These are phyloP conservation scores for Drosophila multiciliata DNA, from an alignment of 2,888 invertebrate genomes.

Conservation along the genomic window DNA sequence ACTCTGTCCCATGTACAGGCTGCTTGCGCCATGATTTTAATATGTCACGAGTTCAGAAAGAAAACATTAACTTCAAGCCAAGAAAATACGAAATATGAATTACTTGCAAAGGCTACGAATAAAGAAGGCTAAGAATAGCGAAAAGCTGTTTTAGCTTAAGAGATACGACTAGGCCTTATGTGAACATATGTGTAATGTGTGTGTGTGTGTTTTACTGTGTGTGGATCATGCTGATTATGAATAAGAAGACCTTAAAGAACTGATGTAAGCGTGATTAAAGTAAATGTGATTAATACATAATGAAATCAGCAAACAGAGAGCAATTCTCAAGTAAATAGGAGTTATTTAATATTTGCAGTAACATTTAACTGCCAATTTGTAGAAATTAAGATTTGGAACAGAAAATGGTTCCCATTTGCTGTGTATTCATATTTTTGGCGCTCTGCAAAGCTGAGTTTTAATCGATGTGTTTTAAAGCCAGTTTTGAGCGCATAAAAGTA, in stretches of 20 bases:
- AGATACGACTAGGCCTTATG: background rate
- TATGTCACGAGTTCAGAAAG: constrained; percentile 23
- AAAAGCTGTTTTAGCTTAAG: constrained; percentile 9
- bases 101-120: constrained; percentile 22
- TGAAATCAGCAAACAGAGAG: background rate
- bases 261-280: constrained; percentile 14
- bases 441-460: background rate
- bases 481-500: constrained; percentile 30
- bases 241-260: background rate
- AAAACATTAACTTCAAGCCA: constrained; percentile 10
- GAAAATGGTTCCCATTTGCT: background rate
- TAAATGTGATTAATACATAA: background rate
- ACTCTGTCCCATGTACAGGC: constrained; percentile 10
- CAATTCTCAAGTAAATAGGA: background rate
- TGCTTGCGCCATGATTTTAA: constrained; percentile 31
- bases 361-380: background rate
- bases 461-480: constrained; percentile 28
- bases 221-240: background rate
- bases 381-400: background rate
- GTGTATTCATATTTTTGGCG: background rate
- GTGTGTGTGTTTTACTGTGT: background rate
- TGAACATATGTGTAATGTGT: too few relatives aligned
- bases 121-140: constrained; percentile 4
- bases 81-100: constrained; percentile 24
- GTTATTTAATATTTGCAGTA: background rate